Evolutionary conservation across 2,797 vertebrate species (phyloP).

Genomic region (Sebastes vulpes): DNA sequence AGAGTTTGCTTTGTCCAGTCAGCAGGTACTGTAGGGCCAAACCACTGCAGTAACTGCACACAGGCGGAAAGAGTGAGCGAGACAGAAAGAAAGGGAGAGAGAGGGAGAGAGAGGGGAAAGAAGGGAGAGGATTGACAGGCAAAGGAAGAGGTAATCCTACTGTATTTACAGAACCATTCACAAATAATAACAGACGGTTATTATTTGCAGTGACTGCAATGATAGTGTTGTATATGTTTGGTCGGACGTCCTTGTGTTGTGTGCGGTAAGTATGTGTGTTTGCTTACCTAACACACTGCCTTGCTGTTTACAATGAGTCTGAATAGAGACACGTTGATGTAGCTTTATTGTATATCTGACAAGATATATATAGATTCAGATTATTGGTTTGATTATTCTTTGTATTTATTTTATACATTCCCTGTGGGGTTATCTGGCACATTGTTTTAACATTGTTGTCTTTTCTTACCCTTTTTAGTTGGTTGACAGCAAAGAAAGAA

Average conservation of each 20-base stretch:
- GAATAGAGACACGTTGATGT: not conserved
- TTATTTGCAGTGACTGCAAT: slow-evolving; percentile 32
- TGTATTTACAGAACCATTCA: slow-evolving; percentile 28
- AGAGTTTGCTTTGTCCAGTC: slow-evolving; percentile 83
- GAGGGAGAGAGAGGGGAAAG: not conserved
- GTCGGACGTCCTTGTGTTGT: slow-evolving; percentile 7
- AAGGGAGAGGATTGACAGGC: slow-evolving; percentile 11
- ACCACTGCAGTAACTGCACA: slow-evolving; percentile 75
- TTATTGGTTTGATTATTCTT: not conserved
- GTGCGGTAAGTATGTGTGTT: not conserved
- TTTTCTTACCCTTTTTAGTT: not conserved
- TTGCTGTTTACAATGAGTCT: not conserved
- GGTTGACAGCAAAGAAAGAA: not conserved
- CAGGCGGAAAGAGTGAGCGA: slow-evolving; percentile 13
- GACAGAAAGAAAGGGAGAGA: not conserved
- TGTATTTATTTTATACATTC: not conserved
- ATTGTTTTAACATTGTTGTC: not conserved
- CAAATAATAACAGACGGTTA: slow-evolving; percentile 41
- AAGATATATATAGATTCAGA: not conserved
- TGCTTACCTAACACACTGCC: slow-evolving; percentile 1
- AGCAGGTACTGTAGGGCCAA: slow-evolving; percentile 73
- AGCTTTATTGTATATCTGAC: not conserved
- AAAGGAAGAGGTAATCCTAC: slow-evolving; percentile 28
- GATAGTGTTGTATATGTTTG: not conserved
- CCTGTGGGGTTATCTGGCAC: not conserved